A percentile compares a stretch with the other conserved stretches of the same genome.
Evolutionary conservation across 1,140 invertebrate species (phyloP).

Genomic region (Apolygus lucorum): DNA sequence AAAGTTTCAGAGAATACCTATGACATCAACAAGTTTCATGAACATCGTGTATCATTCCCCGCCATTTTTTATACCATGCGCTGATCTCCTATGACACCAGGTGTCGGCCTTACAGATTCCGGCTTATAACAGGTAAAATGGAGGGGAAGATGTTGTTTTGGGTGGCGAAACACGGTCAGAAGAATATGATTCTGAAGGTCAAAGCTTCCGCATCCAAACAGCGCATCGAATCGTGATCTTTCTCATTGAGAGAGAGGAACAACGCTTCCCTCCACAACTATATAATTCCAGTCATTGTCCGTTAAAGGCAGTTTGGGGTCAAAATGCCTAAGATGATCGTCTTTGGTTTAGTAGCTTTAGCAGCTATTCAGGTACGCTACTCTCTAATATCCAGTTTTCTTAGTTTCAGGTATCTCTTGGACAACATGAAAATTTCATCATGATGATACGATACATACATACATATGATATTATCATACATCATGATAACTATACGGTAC

Average conservation of each 20-base stretch:
- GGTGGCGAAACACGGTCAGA: too few relatives aligned
- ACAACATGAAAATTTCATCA: not conserved
- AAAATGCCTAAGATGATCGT: not conserved
- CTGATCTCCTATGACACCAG: too few relatives aligned
- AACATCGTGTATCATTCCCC: too few relatives aligned
- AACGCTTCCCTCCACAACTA: not conserved
- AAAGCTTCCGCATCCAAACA: not conserved
- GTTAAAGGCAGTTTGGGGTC: not conserved
- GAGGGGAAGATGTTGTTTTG: too few relatives aligned
- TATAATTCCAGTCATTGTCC: not conserved
- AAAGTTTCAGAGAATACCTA: too few relatives aligned
- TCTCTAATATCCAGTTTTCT: not conserved
- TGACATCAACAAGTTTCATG: too few relatives aligned
- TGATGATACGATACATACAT: not conserved
- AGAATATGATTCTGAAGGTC: too few relatives aligned
- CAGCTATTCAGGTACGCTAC: not conserved
- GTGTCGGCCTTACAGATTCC: too few relatives aligned
- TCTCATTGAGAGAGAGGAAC: not conserved
- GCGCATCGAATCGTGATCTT: not conserved
- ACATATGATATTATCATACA: not conserved
- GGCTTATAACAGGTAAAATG: too few relatives aligned
- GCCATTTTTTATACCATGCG: too few relatives aligned
- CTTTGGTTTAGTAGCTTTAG: not conserved
- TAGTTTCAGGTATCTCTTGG: not conserved
- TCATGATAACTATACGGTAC: not conserved